Conservation (phyloP, 2,797 vertebrate genomes). For the Sebastolobus alascanus region DNA sequence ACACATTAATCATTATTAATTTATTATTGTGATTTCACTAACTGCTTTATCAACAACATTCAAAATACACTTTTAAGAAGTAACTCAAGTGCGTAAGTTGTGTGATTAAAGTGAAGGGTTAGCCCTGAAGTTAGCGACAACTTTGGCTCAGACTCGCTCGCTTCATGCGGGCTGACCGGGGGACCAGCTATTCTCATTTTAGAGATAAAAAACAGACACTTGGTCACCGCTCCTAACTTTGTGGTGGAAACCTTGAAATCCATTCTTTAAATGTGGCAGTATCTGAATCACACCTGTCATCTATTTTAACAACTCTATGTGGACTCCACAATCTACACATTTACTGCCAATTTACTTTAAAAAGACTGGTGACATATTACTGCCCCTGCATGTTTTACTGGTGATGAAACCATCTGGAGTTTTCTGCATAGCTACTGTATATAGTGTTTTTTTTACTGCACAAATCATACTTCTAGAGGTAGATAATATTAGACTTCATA, state of each 20-base stretch:
- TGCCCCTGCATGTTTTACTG: not conserved
- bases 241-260: not conserved
- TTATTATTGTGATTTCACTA: not conserved
- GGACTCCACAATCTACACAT: not conserved
- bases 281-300: too few species aligned
- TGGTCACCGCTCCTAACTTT: too few species aligned
- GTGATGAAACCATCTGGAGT: not conserved
- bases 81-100: too few species aligned
- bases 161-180: too few species aligned
- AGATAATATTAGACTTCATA: not conserved
- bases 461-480: not conserved
- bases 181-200: too few species aligned
- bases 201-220: too few species aligned
- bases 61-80: too few species aligned
- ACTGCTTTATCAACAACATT: not conserved
- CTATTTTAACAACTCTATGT: not conserved
- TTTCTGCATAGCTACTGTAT: not conserved
- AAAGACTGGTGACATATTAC: not conserved
- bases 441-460: not conserved
- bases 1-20: not conserved
- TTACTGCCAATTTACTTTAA: slow-evolving; percentile 4
- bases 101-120: too few species aligned
- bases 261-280: not conserved
- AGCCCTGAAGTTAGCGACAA: too few species aligned
- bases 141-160: too few species aligned